A percentile compares a stretch with the other conserved stretches of the same genome.
These are phyloP conservation scores for Lepisosteus osseus DNA, from an alignment of 2,113 vertebrate genomes.

Conservation along the genomic window DNA sequence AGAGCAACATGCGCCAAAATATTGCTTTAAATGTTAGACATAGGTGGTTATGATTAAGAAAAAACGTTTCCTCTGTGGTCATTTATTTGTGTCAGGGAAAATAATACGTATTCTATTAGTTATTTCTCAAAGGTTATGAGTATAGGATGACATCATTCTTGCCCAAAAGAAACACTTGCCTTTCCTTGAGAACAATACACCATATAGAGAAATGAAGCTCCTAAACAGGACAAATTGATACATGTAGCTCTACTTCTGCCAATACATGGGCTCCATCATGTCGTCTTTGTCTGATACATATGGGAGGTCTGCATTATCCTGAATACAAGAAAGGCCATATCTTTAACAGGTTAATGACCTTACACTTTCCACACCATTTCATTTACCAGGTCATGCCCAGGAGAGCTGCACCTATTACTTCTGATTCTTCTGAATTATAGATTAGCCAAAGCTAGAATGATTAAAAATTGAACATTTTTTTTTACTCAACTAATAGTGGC, in stretches of 20 bases:
- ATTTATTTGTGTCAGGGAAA: too few relatives aligned
- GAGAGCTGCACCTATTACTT: slow-evolving; percentile 54
- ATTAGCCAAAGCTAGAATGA: slow-evolving; percentile 57
- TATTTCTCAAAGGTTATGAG: too few relatives aligned
- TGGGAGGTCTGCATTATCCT: slow-evolving; percentile 51
- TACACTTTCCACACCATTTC: slow-evolving; percentile 67
- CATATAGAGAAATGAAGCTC: slow-evolving; percentile 21
- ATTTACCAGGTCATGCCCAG: slow-evolving; percentile 52
- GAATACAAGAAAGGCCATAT: slow-evolving; percentile 54
- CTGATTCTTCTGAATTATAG: slow-evolving; percentile 66
- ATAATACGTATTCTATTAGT: too few relatives aligned
- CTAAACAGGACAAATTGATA: slow-evolving; percentile 18
- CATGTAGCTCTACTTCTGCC: slow-evolving; percentile 11
- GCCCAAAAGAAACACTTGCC: too few relatives aligned
- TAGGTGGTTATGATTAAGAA: too few relatives aligned
- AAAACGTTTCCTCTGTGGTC: too few relatives aligned
- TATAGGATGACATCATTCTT: too few relatives aligned
- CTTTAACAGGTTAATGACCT: slow-evolving; percentile 66
- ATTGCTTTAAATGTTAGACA: too few relatives aligned
- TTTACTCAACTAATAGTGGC: slow-evolving; percentile 40
- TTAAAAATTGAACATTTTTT: slow-evolving; percentile 60
- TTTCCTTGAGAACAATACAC: not conserved
- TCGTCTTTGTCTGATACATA: slow-evolving; percentile 50
- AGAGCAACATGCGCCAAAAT: too few relatives aligned
- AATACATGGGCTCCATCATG: slow-evolving; percentile 32